Base-by-base conservation (phyloP, 30 jellyfish, hydroid and myxozoan genomes). In the Aurelia coerulea region DNA sequence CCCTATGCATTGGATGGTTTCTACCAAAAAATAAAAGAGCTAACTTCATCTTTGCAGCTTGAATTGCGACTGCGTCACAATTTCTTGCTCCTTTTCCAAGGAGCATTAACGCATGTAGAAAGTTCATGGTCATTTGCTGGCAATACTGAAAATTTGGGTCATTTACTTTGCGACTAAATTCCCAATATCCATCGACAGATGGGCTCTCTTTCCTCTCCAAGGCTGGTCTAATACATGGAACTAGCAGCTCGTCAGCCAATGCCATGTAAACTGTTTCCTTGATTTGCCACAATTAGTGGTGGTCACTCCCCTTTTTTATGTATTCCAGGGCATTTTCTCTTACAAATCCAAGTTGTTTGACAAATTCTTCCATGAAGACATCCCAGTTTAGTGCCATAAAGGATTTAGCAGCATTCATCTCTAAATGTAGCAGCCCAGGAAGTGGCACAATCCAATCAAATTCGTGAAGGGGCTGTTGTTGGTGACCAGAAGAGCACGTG, bases 351-450 rank as follows among this genome's bases (percentile, higher is more conserved):
- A 70, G 81, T 13, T 31, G 34, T 39, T 65, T 67, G 2, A 8
- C 51, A 66, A 80, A n/a, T 1, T 1, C 88, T 5, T 46, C 32
- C 73, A 80, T 65, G 19, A 80, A 80, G 5, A 80, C 64, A 1
- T 65, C 73, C 90, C 87, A 80, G 49, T 65, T 80, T 15, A 54
- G 12, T 2, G 3, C 5, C 87, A 80, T 41, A 56, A 80, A 80
- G 1, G 90, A 53, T 67, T 67, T 80, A 0, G 74, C 87, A 34
- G 87, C 71, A 80, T 67, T 5, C 90, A 80, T 80, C 87, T 64
- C 90, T 23, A 64, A 8, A 64, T 80, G 90, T 4, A 80, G 53
- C 3, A 80, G 62, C 3, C 90, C 87, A 31, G 85, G 84, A 32
- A 11, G 73, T 1, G 64, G 90, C 19, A 80, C 52, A 12, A 80